These are phyloP conservation scores for Rhinogobio ventralis DNA, from an alignment of 2,797 vertebrate genomes.

Conservation along the genomic window DNA sequence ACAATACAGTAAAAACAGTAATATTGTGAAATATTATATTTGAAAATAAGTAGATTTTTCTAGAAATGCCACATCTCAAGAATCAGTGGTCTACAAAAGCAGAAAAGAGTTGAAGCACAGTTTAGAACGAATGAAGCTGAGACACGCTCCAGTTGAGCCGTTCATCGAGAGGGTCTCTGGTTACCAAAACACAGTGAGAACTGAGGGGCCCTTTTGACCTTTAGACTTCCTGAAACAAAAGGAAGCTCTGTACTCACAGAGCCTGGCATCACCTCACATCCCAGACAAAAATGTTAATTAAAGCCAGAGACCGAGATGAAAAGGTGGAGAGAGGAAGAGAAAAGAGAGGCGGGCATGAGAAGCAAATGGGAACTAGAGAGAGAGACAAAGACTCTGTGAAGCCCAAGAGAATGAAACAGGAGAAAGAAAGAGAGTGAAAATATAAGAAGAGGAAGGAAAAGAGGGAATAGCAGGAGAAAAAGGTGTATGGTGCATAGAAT, in stretches of 20 bases:
- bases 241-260: slow-evolving; percentile 51
- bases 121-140: neutral
- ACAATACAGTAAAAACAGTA: neutral
- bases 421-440: neutral
- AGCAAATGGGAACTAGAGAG: neutral
- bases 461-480: neutral
- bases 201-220: slow-evolving; percentile 56
- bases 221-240: slow-evolving; percentile 69
- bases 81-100: neutral
- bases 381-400: slow-evolving; percentile 28
- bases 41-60: no score
- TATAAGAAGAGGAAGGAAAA: neutral
- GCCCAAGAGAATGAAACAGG: neutral
- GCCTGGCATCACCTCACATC: slow-evolving; percentile 63
- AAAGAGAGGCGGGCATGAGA: slow-evolving; percentile 5
- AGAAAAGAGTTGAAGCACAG: neutral
- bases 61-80: neutral
- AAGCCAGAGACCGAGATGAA: slow-evolving; percentile 50
- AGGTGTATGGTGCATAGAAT: neutral
- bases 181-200: slow-evolving; percentile 69
- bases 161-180: slow-evolving; percentile 54
- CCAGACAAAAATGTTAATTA: slow-evolving; percentile 78
- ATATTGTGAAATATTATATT: neutral
- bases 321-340: slow-evolving; percentile 5
- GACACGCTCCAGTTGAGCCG: neutral